Conservation (phyloP, 1,140 invertebrate genomes). For the Periplaneta americana region DNA sequence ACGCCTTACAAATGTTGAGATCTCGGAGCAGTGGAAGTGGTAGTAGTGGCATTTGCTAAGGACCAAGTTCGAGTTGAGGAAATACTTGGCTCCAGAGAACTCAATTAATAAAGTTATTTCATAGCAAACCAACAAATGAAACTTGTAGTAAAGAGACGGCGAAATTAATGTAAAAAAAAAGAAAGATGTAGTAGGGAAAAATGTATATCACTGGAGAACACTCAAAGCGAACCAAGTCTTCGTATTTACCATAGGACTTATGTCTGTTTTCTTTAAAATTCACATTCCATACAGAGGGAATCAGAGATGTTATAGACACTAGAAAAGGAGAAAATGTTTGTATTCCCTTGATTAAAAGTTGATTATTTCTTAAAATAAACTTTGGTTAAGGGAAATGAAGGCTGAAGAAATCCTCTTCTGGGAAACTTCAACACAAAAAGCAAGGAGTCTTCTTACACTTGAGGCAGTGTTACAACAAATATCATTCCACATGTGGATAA, state of each 20-base stretch:
- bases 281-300: too few relatives aligned
- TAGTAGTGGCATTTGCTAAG: neutral
- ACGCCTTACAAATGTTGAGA: neutral
- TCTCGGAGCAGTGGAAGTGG: neutral
- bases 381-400: neutral
- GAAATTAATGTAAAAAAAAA: neutral
- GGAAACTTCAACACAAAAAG: neutral
- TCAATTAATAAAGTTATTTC: neutral
- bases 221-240: too few relatives aligned
- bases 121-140: neutral
- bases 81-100: neutral
- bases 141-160: neutral
- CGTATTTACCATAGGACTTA: too few relatives aligned
- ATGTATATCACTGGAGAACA: too few relatives aligned
- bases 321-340: neutral
- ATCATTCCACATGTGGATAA: neutral
- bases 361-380: neutral
- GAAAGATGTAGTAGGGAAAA: too few relatives aligned
- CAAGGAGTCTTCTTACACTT: neutral
- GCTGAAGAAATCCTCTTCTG: neutral
- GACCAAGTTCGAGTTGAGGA: neutral
- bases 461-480: neutral
- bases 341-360: neutral
- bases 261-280: too few relatives aligned
- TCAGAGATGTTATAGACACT: neutral